Conservation (phyloP, 2,888 invertebrate species). For the Cheilosia grossa region DNA sequence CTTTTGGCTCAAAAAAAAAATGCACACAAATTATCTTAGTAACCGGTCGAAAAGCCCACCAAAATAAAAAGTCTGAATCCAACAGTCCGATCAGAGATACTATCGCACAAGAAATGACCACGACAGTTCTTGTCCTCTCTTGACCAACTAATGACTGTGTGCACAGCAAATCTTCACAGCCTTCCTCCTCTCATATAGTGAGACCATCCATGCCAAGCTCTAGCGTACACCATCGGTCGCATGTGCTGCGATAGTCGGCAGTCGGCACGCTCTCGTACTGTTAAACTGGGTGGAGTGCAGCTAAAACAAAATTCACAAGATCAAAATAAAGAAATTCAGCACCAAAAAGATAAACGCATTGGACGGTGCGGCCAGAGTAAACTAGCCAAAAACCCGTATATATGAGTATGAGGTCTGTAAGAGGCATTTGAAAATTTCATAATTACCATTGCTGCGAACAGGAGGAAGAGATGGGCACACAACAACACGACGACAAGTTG, state of each 20-base stretch:
- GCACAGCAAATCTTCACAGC: constrained; percentile 39
- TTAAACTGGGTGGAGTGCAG: constrained; percentile 59
- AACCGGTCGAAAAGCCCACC: constrained; percentile 33
- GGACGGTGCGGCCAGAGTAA: background rate
- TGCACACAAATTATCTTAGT: constrained; percentile 2
- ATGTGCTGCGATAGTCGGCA: constrained; percentile 30
- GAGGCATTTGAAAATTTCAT: constrained; percentile 64
- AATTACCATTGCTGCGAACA: constrained; percentile 25
- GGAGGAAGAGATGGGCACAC: constrained; percentile 14
- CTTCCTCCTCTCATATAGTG: constrained; percentile 38
- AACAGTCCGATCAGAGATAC: constrained; percentile 56
- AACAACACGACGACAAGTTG: constrained; percentile 23
- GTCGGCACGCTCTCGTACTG: constrained; percentile 46
- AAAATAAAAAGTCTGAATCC: constrained; percentile 24
- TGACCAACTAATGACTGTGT: constrained; percentile 67
- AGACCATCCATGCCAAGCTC: constrained; percentile 21
- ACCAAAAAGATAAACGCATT: background rate
- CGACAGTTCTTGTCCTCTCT: constrained; percentile 60
- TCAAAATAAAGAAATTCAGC: constrained; percentile 29
- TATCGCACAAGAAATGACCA: constrained; percentile 61
- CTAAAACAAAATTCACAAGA: constrained; percentile 32
- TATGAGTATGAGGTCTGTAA: constrained; percentile 28
- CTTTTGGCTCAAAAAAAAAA: constrained; percentile 3
- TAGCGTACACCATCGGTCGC: constrained; percentile 39
- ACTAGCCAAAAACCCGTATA: constrained; percentile 38